Percentiles rank a stretch among this genome's conserved stretches.
Conservation (phyloP, 1,140 invertebrate species). For the Papilio machaon region DNA sequence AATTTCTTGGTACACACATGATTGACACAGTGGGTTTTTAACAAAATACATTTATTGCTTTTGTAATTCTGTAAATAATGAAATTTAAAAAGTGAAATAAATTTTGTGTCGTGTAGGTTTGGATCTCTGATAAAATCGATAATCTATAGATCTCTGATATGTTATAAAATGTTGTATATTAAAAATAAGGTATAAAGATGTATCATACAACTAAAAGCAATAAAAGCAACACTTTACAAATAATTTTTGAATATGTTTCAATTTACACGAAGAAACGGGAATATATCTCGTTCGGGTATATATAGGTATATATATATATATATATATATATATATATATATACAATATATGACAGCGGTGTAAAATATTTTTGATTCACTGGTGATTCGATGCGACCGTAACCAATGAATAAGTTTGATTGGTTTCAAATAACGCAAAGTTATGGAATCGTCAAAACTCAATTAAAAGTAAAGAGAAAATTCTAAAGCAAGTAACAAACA, state of each 20-base stretch:
- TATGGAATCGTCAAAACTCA: conserved; percentile 72
- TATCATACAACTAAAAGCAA: neutral
- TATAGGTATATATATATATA: too few relatives aligned
- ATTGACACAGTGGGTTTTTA: too few relatives aligned
- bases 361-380: neutral
- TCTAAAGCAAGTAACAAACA: conserved; percentile 73
- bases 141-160: too few relatives aligned
- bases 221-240: neutral
- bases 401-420: conserved; percentile 76
- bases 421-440: conserved; percentile 73
- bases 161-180: too few relatives aligned
- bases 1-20: too few relatives aligned
- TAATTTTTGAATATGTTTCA: neutral
- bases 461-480: conserved; percentile 79
- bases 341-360: neutral
- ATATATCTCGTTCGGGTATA: neutral
- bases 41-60: too few relatives aligned
- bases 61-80: too few relatives aligned
- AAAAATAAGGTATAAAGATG: neutral
- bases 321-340: too few relatives aligned
- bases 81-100: too few relatives aligned
- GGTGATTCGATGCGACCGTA: conserved; percentile 37
- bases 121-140: too few relatives aligned
- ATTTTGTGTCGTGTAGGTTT: too few relatives aligned
- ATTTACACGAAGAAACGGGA: neutral